These are phyloP conservation scores for Macaca fascicularis DNA, from an alignment of 2,113 vertebrate species.

Conservation along the genomic window T2T-MFA8v1.1 NC_088385.1:60798501-60799000, in stretches of 20 bases:
- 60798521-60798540: background rate
- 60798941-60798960: background rate
- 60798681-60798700: background rate
- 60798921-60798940: background rate
- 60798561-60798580: background rate
- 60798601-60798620: background rate
- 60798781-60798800: background rate
- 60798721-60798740: background rate
- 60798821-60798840: background rate
- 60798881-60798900: background rate
- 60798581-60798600: background rate
- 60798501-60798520: background rate
- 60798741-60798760: background rate
- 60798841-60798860: background rate
- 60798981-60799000: background rate
- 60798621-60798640: background rate
- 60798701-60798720: background rate
- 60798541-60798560: background rate
- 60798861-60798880: background rate
- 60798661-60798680: background rate
- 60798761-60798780: background rate
- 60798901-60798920: background rate
- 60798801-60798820: background rate
- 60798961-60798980: background rate
- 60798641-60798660: background rate